phyloP scores from a whole-genome alignment of 2,888 invertebrate species.

The Fragum fragum region DNA sequence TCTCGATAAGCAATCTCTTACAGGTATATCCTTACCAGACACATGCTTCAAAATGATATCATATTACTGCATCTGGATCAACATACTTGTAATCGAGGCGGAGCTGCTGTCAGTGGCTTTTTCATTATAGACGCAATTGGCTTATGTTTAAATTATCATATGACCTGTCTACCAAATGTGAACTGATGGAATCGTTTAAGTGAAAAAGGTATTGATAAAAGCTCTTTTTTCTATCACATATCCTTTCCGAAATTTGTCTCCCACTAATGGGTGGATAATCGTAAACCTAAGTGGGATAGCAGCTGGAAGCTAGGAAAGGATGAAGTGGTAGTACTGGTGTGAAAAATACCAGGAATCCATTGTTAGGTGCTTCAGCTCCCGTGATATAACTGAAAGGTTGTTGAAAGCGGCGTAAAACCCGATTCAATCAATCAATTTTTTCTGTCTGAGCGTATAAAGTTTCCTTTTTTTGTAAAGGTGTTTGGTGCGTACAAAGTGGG shows the following conservation, averaged over 20 bases:
- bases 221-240: too few species aligned
- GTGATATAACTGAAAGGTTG: too few species aligned
- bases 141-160: constrained; percentile 41
- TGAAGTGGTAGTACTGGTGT: too few species aligned
- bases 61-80: constrained; percentile 46
- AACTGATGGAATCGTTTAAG: constrained; percentile 42
- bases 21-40: constrained; percentile 39
- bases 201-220: constrained; percentile 31
- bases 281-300: too few species aligned
- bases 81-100: constrained; percentile 41
- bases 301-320: too few species aligned
- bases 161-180: constrained; percentile 35
- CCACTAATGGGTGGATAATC: too few species aligned
- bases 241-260: too few species aligned
- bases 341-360: too few species aligned
- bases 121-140: constrained; percentile 40
- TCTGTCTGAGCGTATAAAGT: constrained; percentile 42
- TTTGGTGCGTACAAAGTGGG: too few species aligned
- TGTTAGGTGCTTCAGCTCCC: too few species aligned
- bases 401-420: too few species aligned
- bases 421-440: too few species aligned
- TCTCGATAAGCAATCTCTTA: not conserved
- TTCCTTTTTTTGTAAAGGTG: constrained; percentile 8
- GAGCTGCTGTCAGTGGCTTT: constrained; percentile 38
- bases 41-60: constrained; percentile 36